Evolutionary conservation across 1,140 invertebrate genomes (phyloP).

Genomic region (Odontomachus brunneus): DNA sequence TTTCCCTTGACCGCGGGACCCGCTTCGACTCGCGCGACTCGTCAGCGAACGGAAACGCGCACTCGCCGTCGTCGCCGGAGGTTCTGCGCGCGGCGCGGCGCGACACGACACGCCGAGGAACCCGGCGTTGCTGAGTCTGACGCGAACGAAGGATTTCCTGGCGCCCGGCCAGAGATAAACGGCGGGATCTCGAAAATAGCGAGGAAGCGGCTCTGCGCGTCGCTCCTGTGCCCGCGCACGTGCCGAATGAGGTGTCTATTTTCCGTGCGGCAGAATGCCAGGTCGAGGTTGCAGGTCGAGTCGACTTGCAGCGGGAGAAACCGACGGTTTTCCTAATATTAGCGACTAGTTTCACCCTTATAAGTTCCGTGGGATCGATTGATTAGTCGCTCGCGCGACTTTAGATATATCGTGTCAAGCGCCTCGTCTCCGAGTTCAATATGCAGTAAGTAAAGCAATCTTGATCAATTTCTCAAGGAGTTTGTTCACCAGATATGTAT

Average conservation of each 20-base stretch:
- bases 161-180: constrained; percentile 67
- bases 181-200: constrained; percentile 72
- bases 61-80: not conserved
- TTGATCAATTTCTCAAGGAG: too few species aligned
- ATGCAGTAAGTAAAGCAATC: too few species aligned
- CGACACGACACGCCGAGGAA: not conserved
- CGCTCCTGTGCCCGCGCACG: constrained; percentile 31
- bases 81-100: not conserved
- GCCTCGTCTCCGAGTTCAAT: too few species aligned
- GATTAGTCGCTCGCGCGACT: not conserved
- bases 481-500: too few species aligned
- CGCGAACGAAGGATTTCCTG: constrained; percentile 55
- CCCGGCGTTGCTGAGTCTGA: not conserved
- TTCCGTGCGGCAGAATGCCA: constrained; percentile 20
- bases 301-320: constrained; percentile 1
- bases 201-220: constrained; percentile 28
- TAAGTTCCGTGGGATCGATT: not conserved
- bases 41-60: not conserved
- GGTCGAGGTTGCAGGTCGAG: constrained; percentile 29
- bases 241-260: constrained; percentile 59
- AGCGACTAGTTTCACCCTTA: not conserved
- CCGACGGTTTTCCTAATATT: constrained; percentile 49
- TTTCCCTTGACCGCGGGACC: not conserved
- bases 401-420: too few species aligned
- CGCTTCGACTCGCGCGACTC: not conserved